Conservation (phyloP, 2,888 invertebrate species). For the Alloscopus bannaensis region DNA sequence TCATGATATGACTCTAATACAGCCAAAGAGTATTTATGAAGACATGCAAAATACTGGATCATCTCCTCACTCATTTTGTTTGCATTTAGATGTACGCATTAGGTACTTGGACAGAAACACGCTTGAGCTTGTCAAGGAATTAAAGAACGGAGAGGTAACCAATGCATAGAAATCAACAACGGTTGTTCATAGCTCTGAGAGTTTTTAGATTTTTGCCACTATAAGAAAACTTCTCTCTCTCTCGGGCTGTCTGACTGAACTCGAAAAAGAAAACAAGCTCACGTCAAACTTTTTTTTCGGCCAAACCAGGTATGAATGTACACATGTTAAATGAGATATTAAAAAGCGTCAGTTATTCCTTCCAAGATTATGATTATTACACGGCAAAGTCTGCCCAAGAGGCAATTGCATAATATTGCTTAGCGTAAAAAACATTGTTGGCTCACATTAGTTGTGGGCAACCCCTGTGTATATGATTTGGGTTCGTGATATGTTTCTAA, state of each 20-base stretch:
- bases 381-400: conserved; percentile 41
- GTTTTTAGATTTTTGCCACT: conserved; percentile 35
- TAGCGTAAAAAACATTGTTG: conserved; percentile 30
- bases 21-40: conserved; percentile 47
- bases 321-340: conserved; percentile 47
- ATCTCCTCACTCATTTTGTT: conserved; percentile 42
- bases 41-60: conserved; percentile 59
- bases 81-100: conserved; percentile 24
- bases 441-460: too few relatives aligned
- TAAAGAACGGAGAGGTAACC: conserved; percentile 35
- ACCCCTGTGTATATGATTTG: too few relatives aligned
- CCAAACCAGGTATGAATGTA: conserved; percentile 37
- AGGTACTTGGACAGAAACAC: too few relatives aligned
- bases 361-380: conserved; percentile 57
- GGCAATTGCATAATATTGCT: conserved; percentile 30
- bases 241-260: too few relatives aligned
- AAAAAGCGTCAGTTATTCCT: conserved; percentile 57
- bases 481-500: too few relatives aligned
- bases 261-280: conserved; percentile 18
- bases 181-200: too few relatives aligned
- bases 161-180: conserved; percentile 26
- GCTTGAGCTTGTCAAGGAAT: conserved; percentile 44
- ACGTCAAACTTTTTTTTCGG: not conserved
- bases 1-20: too few relatives aligned
- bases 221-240: not conserved